Evolutionary conservation across 2,888 invertebrate genomes (phyloP).

Genomic region (Meghimatium bilineatum): DNA sequence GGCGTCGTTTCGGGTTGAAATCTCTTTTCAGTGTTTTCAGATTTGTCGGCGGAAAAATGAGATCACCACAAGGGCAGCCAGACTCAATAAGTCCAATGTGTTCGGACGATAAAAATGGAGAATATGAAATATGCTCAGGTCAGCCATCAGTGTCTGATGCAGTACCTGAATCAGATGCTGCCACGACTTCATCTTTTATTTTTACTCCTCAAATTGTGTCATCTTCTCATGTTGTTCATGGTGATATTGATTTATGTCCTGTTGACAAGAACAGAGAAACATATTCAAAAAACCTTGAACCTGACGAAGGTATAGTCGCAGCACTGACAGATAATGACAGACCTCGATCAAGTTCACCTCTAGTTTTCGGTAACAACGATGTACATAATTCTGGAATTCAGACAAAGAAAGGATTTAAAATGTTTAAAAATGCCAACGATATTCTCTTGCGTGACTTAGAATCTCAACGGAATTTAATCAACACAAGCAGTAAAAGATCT

Average conservation of each 20-base stretch:
- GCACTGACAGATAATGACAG: not conserved
- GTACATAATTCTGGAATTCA: not conserved
- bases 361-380: slow-evolving; percentile 25
- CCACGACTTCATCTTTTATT: slow-evolving; percentile 17
- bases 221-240: not conserved
- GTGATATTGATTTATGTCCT: not conserved
- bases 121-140: not conserved
- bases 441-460: not conserved
- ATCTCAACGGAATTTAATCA: not conserved
- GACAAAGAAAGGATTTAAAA: not conserved
- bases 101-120: slow-evolving; percentile 8
- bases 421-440: slow-evolving; percentile 31
- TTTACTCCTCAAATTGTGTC: slow-evolving; percentile 12
- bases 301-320: not conserved
- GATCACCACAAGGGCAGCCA: not conserved
- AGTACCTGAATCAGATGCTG: not conserved
- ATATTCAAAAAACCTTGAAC: not conserved
- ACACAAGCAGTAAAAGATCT: not conserved
- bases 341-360: slow-evolving; percentile 4
- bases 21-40: slow-evolving; percentile 44
- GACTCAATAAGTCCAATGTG: slow-evolving; percentile 8
- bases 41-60: slow-evolving; percentile 41
- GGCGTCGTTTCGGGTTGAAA: slow-evolving; percentile 41
- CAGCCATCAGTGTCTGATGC: slow-evolving; percentile 5
- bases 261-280: not conserved